A percentile compares a stretch with the other conserved stretches of the same genome.
phyloP scores from a whole-genome alignment of 2,113 vertebrate species.

The Sceloporus tristichus region DNA sequence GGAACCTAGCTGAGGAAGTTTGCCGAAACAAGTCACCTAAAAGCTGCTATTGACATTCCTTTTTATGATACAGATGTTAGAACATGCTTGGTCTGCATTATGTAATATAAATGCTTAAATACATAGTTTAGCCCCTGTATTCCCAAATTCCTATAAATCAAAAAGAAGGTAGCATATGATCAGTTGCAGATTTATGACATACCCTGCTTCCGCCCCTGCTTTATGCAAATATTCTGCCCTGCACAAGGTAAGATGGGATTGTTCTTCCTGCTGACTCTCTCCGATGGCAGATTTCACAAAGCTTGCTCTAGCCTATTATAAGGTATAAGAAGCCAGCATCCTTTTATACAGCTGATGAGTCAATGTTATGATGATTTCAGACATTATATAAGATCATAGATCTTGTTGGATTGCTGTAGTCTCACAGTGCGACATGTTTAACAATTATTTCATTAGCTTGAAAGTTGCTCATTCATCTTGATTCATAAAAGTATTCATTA shows the following conservation, averaged over 20 bases:
- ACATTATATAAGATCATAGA: constrained; percentile 43
- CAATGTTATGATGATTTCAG: constrained; percentile 48
- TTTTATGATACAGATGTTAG: not conserved
- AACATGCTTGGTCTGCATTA: constrained; percentile 14
- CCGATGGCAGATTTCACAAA: constrained; percentile 20
- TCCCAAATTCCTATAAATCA: not conserved
- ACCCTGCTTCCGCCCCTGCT: not conserved
- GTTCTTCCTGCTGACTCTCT: constrained; percentile 18
- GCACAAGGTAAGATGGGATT: constrained; percentile 1
- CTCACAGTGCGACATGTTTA: constrained; percentile 30
- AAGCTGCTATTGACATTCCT: not conserved
- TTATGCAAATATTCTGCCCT: constrained; percentile 29
- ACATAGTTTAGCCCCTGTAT: not conserved
- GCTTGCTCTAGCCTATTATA: constrained; percentile 41
- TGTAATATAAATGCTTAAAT: not conserved
- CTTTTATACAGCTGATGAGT: constrained; percentile 42
- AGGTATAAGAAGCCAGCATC: constrained; percentile 29
- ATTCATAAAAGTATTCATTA: constrained; percentile 25
- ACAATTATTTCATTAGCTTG: constrained; percentile 22
- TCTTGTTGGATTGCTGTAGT: constrained; percentile 23
- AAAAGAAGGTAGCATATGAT: not conserved
- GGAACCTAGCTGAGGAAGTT: too few species aligned
- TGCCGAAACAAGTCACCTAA: not conserved
- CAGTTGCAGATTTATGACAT: not conserved
- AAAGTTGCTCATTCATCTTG: constrained; percentile 29